These are phyloP conservation scores for Orussus abietinus DNA, from an alignment of 1,140 invertebrate genomes.

Conservation along the genomic window DNA sequence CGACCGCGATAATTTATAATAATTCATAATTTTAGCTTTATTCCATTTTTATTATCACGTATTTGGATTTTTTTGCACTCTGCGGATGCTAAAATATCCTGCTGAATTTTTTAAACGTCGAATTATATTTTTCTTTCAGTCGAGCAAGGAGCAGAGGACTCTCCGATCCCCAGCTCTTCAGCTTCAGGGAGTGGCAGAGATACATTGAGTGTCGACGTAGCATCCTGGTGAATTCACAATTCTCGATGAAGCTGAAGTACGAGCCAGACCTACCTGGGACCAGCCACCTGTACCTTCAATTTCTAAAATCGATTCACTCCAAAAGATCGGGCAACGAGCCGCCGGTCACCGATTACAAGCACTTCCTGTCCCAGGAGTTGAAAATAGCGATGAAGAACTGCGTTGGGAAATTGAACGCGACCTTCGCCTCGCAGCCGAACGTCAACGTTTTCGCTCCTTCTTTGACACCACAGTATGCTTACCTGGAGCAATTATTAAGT, in stretches of 20 bases:
- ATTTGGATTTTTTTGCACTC: no score
- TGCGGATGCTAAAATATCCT: no score
- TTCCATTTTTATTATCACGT: no score
- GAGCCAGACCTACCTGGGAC: constrained; percentile 25
- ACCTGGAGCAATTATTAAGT: constrained; percentile 34
- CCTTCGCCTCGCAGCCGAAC: constrained; percentile 15
- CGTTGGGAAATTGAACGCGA: constrained; percentile 24
- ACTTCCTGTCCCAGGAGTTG: constrained; percentile 23
- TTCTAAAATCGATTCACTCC: constrained; percentile 25
- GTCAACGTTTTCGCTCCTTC: constrained; percentile 34
- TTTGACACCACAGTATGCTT: constrained; percentile 39
- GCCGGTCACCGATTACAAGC: constrained; percentile 14
- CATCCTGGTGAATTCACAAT: constrained; percentile 53
- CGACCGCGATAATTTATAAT: no score
- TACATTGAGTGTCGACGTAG: constrained; percentile 59
- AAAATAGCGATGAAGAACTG: constrained; percentile 23
- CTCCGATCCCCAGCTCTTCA: constrained; percentile 53
- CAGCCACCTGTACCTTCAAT: constrained; percentile 33
- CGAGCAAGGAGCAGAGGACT: constrained; percentile 21
- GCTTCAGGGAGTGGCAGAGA: constrained; percentile 60
- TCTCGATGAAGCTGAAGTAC: constrained; percentile 51
- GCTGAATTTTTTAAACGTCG: no score
- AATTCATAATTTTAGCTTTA: no score
- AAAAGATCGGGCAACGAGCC: constrained; percentile 23
- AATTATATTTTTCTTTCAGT: constrained; percentile 32